Conservation (phyloP, 1,140 invertebrate species). For the Dreissena polymorpha region DNA sequence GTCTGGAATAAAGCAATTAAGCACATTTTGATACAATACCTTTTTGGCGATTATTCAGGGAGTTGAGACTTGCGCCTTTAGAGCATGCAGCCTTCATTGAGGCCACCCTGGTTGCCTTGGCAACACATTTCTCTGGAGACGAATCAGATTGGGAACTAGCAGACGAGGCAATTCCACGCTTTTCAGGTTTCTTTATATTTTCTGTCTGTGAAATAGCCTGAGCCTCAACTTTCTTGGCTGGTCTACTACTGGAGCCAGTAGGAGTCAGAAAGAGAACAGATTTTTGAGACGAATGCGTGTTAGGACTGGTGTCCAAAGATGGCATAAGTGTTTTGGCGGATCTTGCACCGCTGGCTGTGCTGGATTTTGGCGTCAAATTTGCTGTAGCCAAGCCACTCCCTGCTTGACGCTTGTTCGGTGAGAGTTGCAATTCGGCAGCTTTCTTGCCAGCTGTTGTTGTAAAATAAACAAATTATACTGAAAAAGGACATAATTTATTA, state of each 20-base stretch:
- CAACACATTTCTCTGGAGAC: conserved; percentile 13
- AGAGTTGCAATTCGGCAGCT: too few species aligned
- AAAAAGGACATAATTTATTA: background rate
- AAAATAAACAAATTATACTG: background rate
- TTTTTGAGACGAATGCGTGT: background rate
- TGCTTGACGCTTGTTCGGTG: too few species aligned
- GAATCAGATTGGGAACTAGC: conserved; percentile 18
- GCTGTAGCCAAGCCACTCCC: too few species aligned
- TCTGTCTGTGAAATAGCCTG: background rate
- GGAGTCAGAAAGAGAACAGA: background rate
- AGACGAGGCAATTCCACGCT: background rate
- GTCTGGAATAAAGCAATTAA: too few species aligned
- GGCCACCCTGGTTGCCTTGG: background rate
- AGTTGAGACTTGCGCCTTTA: background rate
- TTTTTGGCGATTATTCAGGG: background rate
- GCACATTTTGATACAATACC: too few species aligned
- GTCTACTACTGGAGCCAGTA: background rate
- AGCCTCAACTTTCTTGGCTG: background rate
- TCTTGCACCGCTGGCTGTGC: background rate
- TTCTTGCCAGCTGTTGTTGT: background rate
- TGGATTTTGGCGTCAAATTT: background rate
- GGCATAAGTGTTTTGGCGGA: background rate
- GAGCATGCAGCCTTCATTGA: background rate
- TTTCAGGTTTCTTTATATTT: background rate
- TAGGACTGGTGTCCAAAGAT: background rate